Evolutionary conservation across 2,113 vertebrate species (phyloP).

Genomic region (Eublepharis macularius): DNA sequence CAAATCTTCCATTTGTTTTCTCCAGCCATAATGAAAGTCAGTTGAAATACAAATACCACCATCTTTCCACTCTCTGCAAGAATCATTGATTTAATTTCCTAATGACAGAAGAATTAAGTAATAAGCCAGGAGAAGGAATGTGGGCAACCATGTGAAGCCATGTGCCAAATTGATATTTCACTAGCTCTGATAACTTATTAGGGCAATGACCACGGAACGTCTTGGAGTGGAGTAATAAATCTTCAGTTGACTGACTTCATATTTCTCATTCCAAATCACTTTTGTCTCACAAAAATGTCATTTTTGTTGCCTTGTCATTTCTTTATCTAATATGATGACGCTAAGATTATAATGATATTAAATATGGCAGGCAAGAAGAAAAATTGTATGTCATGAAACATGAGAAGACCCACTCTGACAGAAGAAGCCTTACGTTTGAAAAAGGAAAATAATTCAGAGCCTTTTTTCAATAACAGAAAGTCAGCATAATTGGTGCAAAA

Average conservation of each 20-base stretch:
- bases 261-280: constrained; percentile 44
- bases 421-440: not conserved
- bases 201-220: constrained; percentile 54
- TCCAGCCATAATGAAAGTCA: constrained; percentile 53
- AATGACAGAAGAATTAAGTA: constrained; percentile 86
- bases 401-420: not conserved
- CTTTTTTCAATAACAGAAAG: not conserved
- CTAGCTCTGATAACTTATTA: constrained; percentile 81
- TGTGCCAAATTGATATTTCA: constrained; percentile 91
- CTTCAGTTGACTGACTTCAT: constrained; percentile 32
- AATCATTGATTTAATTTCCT: constrained; percentile 86
- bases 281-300: constrained; percentile 28
- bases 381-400: not conserved
- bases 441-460: not conserved
- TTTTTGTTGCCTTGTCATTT: constrained; percentile 21
- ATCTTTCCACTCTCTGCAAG: constrained; percentile 66
- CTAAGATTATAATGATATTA: constrained; percentile 14
- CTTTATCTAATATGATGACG: constrained; percentile 2
- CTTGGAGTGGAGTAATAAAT: constrained; percentile 56
- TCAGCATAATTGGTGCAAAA: not conserved
- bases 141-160: constrained; percentile 85
- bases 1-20: not conserved
- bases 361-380: not conserved
- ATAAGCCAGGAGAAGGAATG: constrained; percentile 72
- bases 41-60: constrained; percentile 76